Conservation (phyloP, 2,113 vertebrate species). For the Phalacrocorax carbo region DNA sequence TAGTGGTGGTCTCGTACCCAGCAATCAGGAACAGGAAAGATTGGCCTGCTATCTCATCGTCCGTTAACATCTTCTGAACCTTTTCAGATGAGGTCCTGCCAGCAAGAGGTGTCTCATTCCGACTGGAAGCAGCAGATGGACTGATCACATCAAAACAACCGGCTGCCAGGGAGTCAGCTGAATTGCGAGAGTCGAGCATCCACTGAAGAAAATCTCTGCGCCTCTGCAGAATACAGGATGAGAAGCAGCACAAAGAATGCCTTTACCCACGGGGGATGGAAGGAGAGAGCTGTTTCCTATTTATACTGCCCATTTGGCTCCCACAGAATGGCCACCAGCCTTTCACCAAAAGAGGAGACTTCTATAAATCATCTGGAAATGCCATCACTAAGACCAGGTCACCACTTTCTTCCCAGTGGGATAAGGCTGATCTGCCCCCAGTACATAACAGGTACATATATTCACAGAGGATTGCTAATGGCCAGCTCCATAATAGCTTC, state of each 20-base stretch:
- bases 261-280: not conserved
- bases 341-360: accelerated
- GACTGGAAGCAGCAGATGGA: constrained; percentile 36
- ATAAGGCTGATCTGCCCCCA: not conserved
- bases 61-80: constrained; percentile 72
- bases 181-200: constrained; percentile 81
- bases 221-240: constrained; percentile 71
- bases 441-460: not conserved
- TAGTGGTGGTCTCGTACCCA: constrained; percentile 89
- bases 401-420: not conserved
- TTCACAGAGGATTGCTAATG: not conserved
- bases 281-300: not conserved
- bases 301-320: not conserved
- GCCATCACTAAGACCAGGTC: not conserved
- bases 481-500: not conserved
- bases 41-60: constrained; percentile 91
- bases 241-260: not conserved
- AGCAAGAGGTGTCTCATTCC: not conserved
- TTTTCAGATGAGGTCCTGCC: not conserved
- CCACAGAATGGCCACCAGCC: not conserved
- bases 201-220: constrained; percentile 91
- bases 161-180: constrained; percentile 29
- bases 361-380: not conserved
- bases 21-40: constrained; percentile 90
- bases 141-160: constrained; percentile 68